Percentiles rank a stretch among this genome's conserved stretches.
Evolutionary conservation across 2,797 vertebrate species (phyloP).

Genomic region (Pipistrellus kuhlii): DNA sequence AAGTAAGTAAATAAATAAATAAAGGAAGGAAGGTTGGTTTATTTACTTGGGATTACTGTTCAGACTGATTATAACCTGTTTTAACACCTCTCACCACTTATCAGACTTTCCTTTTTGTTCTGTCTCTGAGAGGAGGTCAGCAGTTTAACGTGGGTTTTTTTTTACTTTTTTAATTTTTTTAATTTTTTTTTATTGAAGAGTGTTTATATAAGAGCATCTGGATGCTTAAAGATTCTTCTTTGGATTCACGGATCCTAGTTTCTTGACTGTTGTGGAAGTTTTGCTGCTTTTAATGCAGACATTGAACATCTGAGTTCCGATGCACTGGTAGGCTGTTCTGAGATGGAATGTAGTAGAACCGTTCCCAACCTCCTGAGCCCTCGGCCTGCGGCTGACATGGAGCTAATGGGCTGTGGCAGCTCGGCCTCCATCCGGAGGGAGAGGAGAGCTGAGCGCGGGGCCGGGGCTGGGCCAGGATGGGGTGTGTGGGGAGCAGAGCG

Average conservation of each 20-base stretch:
- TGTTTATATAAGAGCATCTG: conserved; percentile 34
- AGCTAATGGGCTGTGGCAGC: not conserved
- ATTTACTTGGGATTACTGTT: conserved; percentile 65
- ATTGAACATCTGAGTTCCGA: conserved; percentile 38
- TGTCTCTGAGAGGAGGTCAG: not conserved
- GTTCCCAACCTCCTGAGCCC: not conserved
- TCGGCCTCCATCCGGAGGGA: not conserved
- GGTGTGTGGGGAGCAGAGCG: too few relatives aligned
- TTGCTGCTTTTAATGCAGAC: conserved; percentile 37
- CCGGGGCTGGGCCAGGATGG: too few relatives aligned
- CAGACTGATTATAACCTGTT: conserved; percentile 64
- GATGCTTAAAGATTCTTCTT: conserved; percentile 41
- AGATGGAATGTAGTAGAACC: conserved; percentile 43
- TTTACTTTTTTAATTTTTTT: too few relatives aligned
- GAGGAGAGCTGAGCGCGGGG: not conserved
- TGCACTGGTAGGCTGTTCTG: not conserved
- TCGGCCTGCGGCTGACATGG: not conserved
- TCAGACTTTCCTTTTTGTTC: conserved; percentile 3
- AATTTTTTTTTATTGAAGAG: not conserved
- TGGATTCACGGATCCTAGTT: conserved; percentile 32
- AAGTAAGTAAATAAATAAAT: not conserved
- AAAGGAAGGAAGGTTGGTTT: conserved; percentile 2
- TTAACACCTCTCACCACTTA: conserved; percentile 51
- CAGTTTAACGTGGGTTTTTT: not conserved
- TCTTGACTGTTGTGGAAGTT: conserved; percentile 50